A percentile compares a stretch with the other conserved stretches of the same genome.
Evolutionary conservation across 2,113 vertebrate genomes (phyloP).

Genomic region (Poecilia latipinna): DNA sequence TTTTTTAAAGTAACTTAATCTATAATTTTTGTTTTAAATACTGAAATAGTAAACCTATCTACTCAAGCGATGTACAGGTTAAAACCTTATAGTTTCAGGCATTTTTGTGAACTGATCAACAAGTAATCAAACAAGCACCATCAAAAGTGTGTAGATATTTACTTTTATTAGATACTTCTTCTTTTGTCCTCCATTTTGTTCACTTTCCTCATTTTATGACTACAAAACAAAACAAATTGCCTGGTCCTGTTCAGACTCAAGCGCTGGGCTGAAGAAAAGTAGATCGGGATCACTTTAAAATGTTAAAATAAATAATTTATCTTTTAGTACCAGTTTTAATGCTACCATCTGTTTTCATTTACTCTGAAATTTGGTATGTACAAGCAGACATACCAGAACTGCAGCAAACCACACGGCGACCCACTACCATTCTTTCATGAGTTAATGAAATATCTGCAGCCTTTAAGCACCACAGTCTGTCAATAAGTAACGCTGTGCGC

Average conservation of each 20-base stretch:
- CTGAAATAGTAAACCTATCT: neutral
- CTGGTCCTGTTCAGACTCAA: too few species aligned
- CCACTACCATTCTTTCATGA: neutral
- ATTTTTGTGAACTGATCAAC: too few species aligned
- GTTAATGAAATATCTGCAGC: neutral
- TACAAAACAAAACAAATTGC: too few species aligned
- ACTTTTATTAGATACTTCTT: too few species aligned
- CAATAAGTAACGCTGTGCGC: constrained; percentile 21
- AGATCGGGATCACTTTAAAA: too few species aligned
- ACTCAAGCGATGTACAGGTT: neutral
- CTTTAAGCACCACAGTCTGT: constrained; percentile 5
- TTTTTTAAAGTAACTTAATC: neutral
- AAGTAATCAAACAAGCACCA: too few species aligned
- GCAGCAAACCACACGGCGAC: neutral
- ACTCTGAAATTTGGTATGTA: neutral
- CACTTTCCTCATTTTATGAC: too few species aligned
- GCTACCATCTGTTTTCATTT: neutral
- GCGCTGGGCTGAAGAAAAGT: too few species aligned
- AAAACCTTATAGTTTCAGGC: too few species aligned
- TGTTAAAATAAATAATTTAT: neutral
- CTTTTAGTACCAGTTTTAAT: neutral
- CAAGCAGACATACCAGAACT: neutral
- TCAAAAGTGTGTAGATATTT: too few species aligned
- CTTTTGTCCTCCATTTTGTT: too few species aligned
- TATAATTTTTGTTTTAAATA: neutral